A percentile compares a stretch with the other conserved stretches of the same genome.
phyloP scores from a whole-genome alignment of 2,113 vertebrate genomes.

The Ia io region DNA sequence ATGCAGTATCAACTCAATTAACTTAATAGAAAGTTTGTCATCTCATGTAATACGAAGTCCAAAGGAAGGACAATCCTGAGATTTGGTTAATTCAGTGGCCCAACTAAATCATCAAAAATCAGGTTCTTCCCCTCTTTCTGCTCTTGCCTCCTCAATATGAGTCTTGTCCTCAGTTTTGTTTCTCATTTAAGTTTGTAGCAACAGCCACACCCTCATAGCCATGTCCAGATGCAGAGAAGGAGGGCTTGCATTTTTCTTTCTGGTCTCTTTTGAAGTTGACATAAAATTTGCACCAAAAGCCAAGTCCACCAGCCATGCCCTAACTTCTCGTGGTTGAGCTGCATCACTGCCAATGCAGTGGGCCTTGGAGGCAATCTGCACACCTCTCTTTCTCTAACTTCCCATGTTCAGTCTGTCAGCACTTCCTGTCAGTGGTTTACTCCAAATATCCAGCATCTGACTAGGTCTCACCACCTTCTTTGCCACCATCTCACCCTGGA shows the following conservation, averaged over 20 bases:
- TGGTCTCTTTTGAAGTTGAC: background rate
- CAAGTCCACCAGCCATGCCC: background rate
- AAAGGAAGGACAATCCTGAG: background rate
- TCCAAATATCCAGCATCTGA: background rate
- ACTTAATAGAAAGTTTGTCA: background rate
- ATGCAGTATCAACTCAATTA: background rate
- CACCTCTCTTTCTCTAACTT: background rate
- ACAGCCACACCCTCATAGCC: background rate
- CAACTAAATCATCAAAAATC: background rate
- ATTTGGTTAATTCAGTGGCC: background rate
- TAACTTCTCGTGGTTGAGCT: background rate
- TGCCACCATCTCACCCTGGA: rapidly evolving
- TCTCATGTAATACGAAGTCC: background rate
- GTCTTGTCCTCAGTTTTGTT: background rate
- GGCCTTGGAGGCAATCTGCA: background rate
- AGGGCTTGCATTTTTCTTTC: background rate
- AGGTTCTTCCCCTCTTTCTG: background rate
- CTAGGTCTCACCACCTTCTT: background rate
- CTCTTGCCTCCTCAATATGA: background rate
- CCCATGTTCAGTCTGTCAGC: background rate
- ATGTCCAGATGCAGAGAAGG: background rate
- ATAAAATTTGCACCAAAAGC: background rate
- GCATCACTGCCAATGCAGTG: rapidly evolving
- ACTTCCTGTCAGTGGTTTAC: background rate
- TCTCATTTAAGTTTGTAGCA: background rate